Evolutionary conservation across 64 coral and sea anemone genomes (phyloP).

Genomic region (Trachythela sp.): DNA sequence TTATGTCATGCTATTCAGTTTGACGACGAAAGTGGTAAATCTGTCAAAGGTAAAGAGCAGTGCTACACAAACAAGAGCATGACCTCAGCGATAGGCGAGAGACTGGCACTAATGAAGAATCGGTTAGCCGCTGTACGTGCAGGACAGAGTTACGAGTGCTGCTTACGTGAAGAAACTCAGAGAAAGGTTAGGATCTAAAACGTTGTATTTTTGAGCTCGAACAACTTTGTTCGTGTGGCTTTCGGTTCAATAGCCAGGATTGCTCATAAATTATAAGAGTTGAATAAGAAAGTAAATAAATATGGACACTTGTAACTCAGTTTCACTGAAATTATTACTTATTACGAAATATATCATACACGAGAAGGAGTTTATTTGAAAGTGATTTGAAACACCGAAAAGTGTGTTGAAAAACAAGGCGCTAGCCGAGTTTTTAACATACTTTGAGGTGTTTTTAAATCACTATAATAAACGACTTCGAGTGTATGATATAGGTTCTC

Average conservation of each 20-base stretch:
- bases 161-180: not conserved
- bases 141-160: slow-evolving; percentile 1
- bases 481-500: too few relatives aligned
- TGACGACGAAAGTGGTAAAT: slow-evolving; percentile 1
- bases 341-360: too few relatives aligned
- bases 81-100: not conserved
- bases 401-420: too few relatives aligned
- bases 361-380: too few relatives aligned
- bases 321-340: too few relatives aligned
- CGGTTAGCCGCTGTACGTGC: not conserved
- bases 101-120: slow-evolving; percentile 2
- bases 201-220: not conserved
- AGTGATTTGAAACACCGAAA: too few relatives aligned
- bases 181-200: not conserved
- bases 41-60: not conserved
- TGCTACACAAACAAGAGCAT: not conserved
- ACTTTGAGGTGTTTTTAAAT: too few relatives aligned
- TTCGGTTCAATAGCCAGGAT: not conserved
- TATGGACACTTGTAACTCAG: too few relatives aligned
- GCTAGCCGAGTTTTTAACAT: too few relatives aligned
- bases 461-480: too few relatives aligned
- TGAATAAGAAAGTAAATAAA: too few relatives aligned
- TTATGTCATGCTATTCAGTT: not conserved
- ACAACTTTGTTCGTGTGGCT: not conserved
- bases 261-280: too few relatives aligned